A percentile compares a stretch with the other conserved stretches of the same genome.
Evolutionary conservation across 2,113 vertebrate genomes (phyloP).

Genomic region (Protomyctophum bolini): DNA sequence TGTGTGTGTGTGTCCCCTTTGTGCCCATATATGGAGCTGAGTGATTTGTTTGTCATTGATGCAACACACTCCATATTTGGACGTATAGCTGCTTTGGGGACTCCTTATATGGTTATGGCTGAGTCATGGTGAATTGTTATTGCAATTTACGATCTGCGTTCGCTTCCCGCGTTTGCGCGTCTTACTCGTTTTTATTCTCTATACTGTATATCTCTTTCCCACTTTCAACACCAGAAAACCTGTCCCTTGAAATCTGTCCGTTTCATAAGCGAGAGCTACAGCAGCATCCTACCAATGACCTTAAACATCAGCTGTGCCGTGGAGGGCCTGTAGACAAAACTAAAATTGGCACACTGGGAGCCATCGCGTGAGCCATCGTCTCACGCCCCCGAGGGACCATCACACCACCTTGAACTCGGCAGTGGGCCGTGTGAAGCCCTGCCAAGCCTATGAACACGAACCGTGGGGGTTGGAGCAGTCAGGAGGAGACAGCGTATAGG

Average conservation of each 20-base stretch:
- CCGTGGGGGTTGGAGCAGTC: constrained; percentile 14
- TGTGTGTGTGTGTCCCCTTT: no score
- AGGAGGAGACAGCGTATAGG: constrained; percentile 26
- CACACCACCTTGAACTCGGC: constrained; percentile 68
- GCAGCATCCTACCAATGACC: constrained; percentile 41
- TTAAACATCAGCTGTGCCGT: constrained; percentile 74
- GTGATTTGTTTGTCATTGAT: no score
- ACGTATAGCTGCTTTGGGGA: no score
- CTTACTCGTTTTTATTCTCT: no score
- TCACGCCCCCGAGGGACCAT: constrained; percentile 47
- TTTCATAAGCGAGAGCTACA: constrained; percentile 34
- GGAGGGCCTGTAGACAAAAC: constrained; percentile 76
- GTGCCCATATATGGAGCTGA: no score
- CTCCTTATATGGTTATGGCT: no score
- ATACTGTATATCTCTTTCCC: neutral
- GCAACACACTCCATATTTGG: no score
- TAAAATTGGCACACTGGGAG: constrained; percentile 45
- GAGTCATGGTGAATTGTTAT: no score
- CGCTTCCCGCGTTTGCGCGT: no score
- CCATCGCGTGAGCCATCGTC: constrained; percentile 45
- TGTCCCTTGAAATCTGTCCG: constrained; percentile 52
- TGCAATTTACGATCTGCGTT: no score
- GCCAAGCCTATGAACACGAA: constrained; percentile 79
- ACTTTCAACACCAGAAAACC: constrained; percentile 35
- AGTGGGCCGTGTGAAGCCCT: constrained; percentile 64